Evolutionary conservation across 2,888 invertebrate genomes (phyloP), one percentile per base, ranked within the genome.

Genomic region (Orthosia incerta): DNA sequence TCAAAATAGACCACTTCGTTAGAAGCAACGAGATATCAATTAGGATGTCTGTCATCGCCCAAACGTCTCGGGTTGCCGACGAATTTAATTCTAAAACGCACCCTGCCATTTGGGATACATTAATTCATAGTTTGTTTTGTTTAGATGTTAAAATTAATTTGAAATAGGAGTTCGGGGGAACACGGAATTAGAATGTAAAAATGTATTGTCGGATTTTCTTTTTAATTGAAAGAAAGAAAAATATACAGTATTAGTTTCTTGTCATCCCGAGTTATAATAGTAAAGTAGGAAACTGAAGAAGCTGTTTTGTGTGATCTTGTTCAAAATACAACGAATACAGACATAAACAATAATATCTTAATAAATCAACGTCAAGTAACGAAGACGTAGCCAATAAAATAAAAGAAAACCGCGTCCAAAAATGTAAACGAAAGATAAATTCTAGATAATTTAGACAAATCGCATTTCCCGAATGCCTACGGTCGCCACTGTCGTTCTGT

Each of bases 21-120:
- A 85, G 87, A 85, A 83, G 93, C 85, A 95, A 95, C 91, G 86
- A 89, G 94, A 95, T 95, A 95, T 94, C 94, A 95, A 95, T 95
- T 94, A 95, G 93, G 90, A 91, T 88, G 90, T 88, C 93, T 92
- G 94, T 94, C 95, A 90, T 87, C 93, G 79, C 82, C 86, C 80
- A 80, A 74, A 81, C 79, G 92, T 90, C 84, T 95, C 87, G 80
- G 76, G 86, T 95, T 93, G 86, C 94, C 83, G 86, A 84, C 86
- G 88, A 90, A 89, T 91, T 91, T 89, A 88, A 89, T 89, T 89
- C 86, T 78, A 86, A 87, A 89, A 85, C 80, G 67, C 79, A 78
- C 79, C 80, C 82, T 78, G 83, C 85, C 89, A 88, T 87, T 89
- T 88, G 89, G 88, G 68, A 82, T 85, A 83, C 87, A 88, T 89